These are phyloP conservation scores for Monochamus saltuarius DNA, from an alignment of 1,140 invertebrate genomes.

Conservation along the genomic window DNA sequence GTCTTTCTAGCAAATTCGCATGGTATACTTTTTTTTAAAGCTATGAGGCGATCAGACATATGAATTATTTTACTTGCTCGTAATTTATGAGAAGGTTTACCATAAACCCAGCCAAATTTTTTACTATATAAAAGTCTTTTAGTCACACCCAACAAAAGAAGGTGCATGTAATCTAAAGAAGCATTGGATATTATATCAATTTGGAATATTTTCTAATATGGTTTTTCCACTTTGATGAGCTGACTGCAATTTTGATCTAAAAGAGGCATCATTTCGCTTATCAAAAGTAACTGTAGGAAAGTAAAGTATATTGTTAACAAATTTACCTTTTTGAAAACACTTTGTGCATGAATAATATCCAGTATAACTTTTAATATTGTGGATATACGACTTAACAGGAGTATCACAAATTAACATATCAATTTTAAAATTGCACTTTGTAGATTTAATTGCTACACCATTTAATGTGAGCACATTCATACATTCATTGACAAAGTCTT, in stretches of 20 bases:
- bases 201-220: constrained; percentile 1
- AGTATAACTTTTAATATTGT: constrained; percentile 2
- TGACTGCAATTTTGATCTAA: background rate
- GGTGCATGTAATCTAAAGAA: constrained; percentile 31
- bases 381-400: constrained; percentile 10
- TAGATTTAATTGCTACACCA: background rate
- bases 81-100: constrained; percentile 6
- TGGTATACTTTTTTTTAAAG: constrained; percentile 4
- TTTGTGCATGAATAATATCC: constrained; percentile 16
- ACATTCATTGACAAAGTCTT: constrained; percentile 5
- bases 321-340: constrained; percentile 13
- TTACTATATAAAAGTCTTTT: constrained; percentile 18
- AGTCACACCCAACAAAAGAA: constrained; percentile 25
- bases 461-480: background rate
- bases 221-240: constrained; percentile 6
- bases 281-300: constrained; percentile 4
- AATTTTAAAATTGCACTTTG: background rate
- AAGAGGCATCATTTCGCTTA: background rate
- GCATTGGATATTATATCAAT: constrained; percentile 22
- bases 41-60: background rate
- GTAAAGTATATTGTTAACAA: background rate
- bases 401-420: constrained; percentile 7
- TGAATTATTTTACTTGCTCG: background rate
- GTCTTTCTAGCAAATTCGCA: constrained; percentile 41
- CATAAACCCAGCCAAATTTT: background rate